A percentile compares a stretch with the other conserved stretches of the same genome.
phyloP scores from a whole-genome alignment of 2,113 vertebrate genomes.

The Elaphurus davidianus region DNA sequence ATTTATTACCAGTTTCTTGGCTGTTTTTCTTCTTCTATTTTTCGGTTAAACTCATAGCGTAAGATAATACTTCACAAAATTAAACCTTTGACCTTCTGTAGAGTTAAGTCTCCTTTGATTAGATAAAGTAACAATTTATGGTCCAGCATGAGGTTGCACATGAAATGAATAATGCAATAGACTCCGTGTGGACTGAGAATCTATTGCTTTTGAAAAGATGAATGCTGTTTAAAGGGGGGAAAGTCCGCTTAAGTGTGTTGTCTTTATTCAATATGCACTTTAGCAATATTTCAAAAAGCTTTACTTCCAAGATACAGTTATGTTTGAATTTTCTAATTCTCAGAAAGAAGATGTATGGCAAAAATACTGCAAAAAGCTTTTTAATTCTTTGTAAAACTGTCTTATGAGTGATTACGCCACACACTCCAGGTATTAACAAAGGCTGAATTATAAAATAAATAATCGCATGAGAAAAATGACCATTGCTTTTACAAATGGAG shows the following conservation, averaged over 20 bases:
- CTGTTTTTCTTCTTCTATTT: conserved; percentile 91
- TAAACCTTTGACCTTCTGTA: conserved; percentile 90
- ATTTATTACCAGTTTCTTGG: conserved; percentile 90
- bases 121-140: conserved; percentile 91
- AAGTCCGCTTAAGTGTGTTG: conserved; percentile 79
- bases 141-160: conserved; percentile 87
- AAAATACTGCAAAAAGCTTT: conserved; percentile 50
- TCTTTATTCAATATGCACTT: conserved; percentile 76
- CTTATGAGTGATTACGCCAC: background rate
- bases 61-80: conserved; percentile 92
- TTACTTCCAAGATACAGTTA: conserved; percentile 66
- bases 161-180: conserved; percentile 88
- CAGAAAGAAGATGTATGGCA: conserved; percentile 26
- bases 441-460: conserved; percentile 30
- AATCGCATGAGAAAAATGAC: background rate
- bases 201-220: conserved; percentile 86
- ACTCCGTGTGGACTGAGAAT: conserved; percentile 79
- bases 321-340: conserved; percentile 70
- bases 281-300: conserved; percentile 75
- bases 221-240: conserved; percentile 79
- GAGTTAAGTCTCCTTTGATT: conserved; percentile 90
- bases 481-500: background rate
- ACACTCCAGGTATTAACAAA: conserved; percentile 23
- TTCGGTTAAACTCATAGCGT: conserved; percentile 88
- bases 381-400: conserved; percentile 38